Evolutionary conservation across 2,797 vertebrate genomes (phyloP), one percentile per base, ranked within the genome.

Genomic region (Synaphobranchus kaupii): DNA sequence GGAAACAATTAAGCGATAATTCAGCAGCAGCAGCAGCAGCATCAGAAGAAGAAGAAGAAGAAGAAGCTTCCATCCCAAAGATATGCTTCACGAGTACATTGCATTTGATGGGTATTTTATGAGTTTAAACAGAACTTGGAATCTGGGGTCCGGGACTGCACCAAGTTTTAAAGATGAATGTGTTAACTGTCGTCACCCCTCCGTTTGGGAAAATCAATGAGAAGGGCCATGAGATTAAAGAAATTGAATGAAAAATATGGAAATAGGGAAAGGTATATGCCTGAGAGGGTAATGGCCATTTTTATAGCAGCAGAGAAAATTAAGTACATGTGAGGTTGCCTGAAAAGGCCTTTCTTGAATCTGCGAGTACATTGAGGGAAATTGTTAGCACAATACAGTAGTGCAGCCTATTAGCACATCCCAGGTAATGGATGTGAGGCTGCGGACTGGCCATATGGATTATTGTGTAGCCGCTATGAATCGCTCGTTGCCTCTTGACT

Each of bases 251-350:
- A 68, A 68, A 39, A 68, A 68, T 28, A 68, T 28, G 63, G 25
- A 68, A 68, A 68, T 63, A 20, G 60, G 7, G 63, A 12, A 28
- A 68, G 63, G 25, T 68, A 68, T 25, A 68, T 28, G 63, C 25
- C n/a, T 68, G 63, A 68, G 63, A 68, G 63, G 63, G n/a, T 25
- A 68, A 68, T 68, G 63, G 63, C 63, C 63, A 68, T 68, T 68
- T 68, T 28, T 68, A 9, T 28, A n/a, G 63, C 25, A 68, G 63
- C n/a, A 68, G 25, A 68, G 63, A 28, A 68, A 68, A 68, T 68
- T 28, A 68, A 68, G 63, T 28, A 28, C 63, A n/a, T 66, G 63
- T 68, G 63, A 8, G 63, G 63, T 68, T 68, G n/a, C 25, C 63
- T 68, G 63, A 68, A 68, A 68, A 68, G 25, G 63, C 25, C 63